Conservation (phyloP, 2,888 invertebrate genomes). For the Napeogenes sylphis region DNA sequence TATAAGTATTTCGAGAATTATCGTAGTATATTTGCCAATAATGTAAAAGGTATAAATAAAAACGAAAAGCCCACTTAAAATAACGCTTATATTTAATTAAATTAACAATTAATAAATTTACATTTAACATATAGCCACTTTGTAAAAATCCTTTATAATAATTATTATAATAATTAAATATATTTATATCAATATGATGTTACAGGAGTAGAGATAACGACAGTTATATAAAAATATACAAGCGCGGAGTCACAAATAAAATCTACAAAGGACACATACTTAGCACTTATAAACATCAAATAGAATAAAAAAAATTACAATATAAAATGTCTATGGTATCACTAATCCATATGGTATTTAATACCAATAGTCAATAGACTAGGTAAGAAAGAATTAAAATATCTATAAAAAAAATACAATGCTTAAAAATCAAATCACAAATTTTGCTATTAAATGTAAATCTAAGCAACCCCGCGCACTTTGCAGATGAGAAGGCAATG, state of each 20-base stretch:
- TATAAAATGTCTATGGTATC: constrained; percentile 26
- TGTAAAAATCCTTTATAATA: constrained; percentile 55
- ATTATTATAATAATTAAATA: constrained; percentile 37
- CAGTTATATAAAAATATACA: constrained; percentile 57
- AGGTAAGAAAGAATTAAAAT: constrained; percentile 12
- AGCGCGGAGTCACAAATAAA: constrained; percentile 44
- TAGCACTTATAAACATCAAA: too few species aligned
- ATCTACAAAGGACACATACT: background rate
- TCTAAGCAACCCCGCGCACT: constrained; percentile 33
- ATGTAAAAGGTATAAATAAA: constrained; percentile 38
- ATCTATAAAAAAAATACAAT: constrained; percentile 6
- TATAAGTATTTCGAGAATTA: too few species aligned
- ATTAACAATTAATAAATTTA: constrained; percentile 67
- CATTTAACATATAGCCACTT: constrained; percentile 66
- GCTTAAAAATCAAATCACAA: background rate
- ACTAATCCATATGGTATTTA: constrained; percentile 19
- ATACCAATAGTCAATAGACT: constrained; percentile 26
- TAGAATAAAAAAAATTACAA: background rate
- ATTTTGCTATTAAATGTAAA: constrained; percentile 12
- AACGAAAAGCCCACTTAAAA: constrained; percentile 59
- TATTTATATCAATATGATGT: constrained; percentile 45
- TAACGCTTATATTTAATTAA: constrained; percentile 69
- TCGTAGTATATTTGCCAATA: too few species aligned
- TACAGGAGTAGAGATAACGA: constrained; percentile 42
- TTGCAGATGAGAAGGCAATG: constrained; percentile 27